Percentiles rank a stretch among this genome's conserved stretches.
These are phyloP conservation scores for Cathartes aura DNA, from an alignment of 2,113 vertebrate species.

Conservation along the genomic window DNA sequence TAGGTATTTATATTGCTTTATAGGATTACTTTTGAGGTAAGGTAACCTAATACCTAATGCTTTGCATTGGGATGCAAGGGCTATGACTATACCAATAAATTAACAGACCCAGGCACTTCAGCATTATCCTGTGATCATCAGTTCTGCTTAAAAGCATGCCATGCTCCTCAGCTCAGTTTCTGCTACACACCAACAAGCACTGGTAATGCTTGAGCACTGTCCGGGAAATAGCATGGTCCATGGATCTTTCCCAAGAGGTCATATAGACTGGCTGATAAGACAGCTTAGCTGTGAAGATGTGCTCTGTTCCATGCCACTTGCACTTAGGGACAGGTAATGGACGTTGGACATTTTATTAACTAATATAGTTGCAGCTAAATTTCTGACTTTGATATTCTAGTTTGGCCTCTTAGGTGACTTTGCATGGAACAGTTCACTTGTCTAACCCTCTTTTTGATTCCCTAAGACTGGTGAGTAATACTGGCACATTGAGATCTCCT, in stretches of 20 bases:
- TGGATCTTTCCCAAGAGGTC: background rate
- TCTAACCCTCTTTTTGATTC: background rate
- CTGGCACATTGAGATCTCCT: background rate
- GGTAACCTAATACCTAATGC: background rate
- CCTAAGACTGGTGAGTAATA: background rate
- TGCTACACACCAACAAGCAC: background rate
- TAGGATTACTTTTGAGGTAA: background rate
- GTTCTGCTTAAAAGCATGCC: background rate
- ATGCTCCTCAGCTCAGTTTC: background rate
- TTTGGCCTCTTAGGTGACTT: background rate
- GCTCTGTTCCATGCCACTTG: background rate
- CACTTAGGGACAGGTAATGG: background rate
- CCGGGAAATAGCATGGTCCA: background rate
- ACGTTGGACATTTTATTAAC: background rate
- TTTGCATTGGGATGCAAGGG: accelerated
- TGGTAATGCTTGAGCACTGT: background rate
- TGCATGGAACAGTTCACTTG: background rate
- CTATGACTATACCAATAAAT: background rate
- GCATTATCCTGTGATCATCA: background rate
- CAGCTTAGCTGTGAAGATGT: background rate
- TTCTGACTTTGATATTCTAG: background rate
- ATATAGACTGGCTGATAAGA: background rate
- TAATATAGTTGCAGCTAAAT: background rate
- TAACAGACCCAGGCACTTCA: background rate
- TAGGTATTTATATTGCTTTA: background rate